Percentiles rank a stretch among this genome's conserved stretches.
phyloP scores from a whole-genome alignment of 2,797 vertebrate species.

The Onychomys torridus region DNA sequence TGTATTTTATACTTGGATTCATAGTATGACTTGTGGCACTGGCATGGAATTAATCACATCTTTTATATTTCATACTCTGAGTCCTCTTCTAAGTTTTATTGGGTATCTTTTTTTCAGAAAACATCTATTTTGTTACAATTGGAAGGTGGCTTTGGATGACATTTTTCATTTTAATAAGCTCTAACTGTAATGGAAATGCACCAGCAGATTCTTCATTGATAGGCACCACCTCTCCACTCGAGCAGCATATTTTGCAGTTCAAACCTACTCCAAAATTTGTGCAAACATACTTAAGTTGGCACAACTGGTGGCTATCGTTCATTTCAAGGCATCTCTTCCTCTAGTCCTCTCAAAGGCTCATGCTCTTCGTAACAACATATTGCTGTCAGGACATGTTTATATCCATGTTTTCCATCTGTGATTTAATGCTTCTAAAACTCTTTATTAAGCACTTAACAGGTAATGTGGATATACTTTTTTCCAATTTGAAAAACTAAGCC shows the following conservation, averaged over 20 bases:
- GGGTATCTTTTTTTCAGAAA: not conserved
- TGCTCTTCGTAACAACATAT: not conserved
- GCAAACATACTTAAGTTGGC: not conserved
- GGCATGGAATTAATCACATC: not conserved
- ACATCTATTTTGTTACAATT: not conserved
- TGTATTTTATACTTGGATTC: not conserved
- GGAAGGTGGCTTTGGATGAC: not conserved
- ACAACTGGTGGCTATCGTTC: not conserved
- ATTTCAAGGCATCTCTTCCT: too few species aligned
- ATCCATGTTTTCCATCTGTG: not conserved
- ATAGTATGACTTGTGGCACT: not conserved
- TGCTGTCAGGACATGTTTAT: not conserved
- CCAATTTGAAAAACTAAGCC: not conserved
- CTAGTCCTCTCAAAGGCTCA: not conserved
- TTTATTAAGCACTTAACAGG: not conserved
- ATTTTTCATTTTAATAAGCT: not conserved
- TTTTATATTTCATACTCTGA: not conserved
- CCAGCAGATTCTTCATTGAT: not conserved
- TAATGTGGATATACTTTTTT: not conserved
- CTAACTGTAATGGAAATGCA: not conserved
- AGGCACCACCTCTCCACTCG: not conserved
- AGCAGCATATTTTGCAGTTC: not conserved
- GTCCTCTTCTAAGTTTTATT: not conserved
- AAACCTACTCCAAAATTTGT: not conserved
- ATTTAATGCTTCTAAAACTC: not conserved